These are phyloP conservation scores for Lithobates sylvaticus DNA, from an alignment of 2,797 vertebrate species.

Conservation along the genomic window DNA sequence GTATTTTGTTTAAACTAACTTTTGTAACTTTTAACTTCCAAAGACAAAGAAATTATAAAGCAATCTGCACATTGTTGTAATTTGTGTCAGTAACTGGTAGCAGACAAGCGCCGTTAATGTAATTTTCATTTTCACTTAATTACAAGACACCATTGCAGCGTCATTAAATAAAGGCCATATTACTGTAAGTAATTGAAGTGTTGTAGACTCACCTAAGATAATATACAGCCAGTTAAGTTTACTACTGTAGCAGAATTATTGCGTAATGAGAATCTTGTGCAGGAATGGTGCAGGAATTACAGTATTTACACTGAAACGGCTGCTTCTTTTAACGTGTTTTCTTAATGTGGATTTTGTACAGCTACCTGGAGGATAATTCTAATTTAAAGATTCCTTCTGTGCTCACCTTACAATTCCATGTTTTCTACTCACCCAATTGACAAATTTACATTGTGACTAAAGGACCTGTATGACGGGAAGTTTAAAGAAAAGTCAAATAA, in stretches of 20 bases:
- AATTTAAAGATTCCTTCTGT: background rate
- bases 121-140: slow-evolving; percentile 47
- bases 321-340: slow-evolving; percentile 68
- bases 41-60: background rate
- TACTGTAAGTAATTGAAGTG: slow-evolving; percentile 37
- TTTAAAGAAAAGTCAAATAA: slow-evolving; percentile 55
- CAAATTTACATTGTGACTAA: slow-evolving; percentile 19
- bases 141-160: slow-evolving; percentile 25
- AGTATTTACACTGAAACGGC: slow-evolving; percentile 66
- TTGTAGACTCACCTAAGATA: slow-evolving; percentile 10
- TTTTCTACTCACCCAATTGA: slow-evolving; percentile 6
- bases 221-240: slow-evolving; percentile 34
- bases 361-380: slow-evolving; percentile 17
- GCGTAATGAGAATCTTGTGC: slow-evolving; percentile 56
- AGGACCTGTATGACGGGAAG: slow-evolving; percentile 39
- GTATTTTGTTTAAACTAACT: slow-evolving; percentile 1
- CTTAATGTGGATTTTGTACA: slow-evolving; percentile 67
- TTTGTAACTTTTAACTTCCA: slow-evolving; percentile 4
- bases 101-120: slow-evolving; percentile 32
- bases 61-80: background rate
- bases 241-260: slow-evolving; percentile 30
- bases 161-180: slow-evolving; percentile 32
- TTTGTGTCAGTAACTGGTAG: background rate
- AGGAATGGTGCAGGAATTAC: slow-evolving; percentile 69
- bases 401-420: background rate